phyloP scores from a whole-genome alignment of 2,888 invertebrate species.

The Thelaira solivaga region DNA sequence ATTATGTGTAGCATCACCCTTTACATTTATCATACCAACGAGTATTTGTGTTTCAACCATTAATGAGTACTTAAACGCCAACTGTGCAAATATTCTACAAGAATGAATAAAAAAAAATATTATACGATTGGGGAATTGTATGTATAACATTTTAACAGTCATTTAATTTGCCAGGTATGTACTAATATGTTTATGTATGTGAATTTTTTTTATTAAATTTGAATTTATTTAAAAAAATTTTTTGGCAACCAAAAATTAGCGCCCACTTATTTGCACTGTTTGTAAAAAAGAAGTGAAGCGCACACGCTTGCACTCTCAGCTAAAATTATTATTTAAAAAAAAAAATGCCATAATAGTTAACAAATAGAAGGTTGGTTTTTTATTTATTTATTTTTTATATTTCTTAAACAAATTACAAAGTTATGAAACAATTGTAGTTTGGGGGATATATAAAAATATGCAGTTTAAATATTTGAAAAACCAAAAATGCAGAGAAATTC shows the following conservation, averaged over 20 bases:
- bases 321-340: neutral
- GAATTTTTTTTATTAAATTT: conserved; percentile 1
- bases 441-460: no score
- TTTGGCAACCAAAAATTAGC: conserved; percentile 42
- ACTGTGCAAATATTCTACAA: conserved; percentile 58
- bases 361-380: conserved; percentile 14
- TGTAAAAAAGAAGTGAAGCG: conserved; percentile 5
- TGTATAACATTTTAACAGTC: conserved; percentile 40
- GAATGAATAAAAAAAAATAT: neutral
- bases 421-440: no score
- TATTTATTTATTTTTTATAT: neutral
- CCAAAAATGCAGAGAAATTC: no score
- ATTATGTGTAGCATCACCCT: no score
- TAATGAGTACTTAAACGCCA: conserved; percentile 56
- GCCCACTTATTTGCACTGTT: conserved; percentile 53
- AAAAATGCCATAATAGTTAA: conserved; percentile 14
- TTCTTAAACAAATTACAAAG: no score
- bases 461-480: no score
- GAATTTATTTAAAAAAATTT: no score
- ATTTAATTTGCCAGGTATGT: conserved; percentile 43
- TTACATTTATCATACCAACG: neutral
- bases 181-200: no score
- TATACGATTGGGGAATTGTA: conserved; percentile 1
- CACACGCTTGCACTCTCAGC: neutral
- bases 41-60: neutral